These are phyloP conservation scores for Metaphire vulgaris DNA, from an alignment of 1,140 invertebrate species.

Conservation along the genomic window DNA sequence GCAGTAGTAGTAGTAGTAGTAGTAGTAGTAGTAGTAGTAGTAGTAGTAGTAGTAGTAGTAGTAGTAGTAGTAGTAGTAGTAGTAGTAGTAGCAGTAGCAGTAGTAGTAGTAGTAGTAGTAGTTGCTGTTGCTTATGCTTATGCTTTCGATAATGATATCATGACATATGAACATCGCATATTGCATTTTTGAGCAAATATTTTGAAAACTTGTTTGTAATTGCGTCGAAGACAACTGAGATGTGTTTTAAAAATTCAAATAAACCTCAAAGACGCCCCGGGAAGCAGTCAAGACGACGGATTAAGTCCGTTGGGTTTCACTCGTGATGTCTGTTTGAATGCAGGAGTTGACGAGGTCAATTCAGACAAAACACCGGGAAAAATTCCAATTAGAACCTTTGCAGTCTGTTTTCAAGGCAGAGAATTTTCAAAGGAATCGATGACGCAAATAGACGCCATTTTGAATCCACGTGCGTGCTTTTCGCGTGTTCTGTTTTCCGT, in stretches of 20 bases:
- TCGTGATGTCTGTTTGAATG: too few relatives aligned
- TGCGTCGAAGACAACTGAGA: neutral
- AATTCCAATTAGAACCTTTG: too few relatives aligned
- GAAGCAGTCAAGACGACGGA: neutral
- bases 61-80: slow-evolving; percentile 1
- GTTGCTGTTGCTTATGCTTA: neutral
- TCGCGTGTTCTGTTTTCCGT: too few relatives aligned
- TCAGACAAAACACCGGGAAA: too few relatives aligned
- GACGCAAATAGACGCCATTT: too few relatives aligned
- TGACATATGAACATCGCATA: neutral
- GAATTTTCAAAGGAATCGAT: too few relatives aligned
- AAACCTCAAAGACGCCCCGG: neutral
- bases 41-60: slow-evolving; percentile 3
- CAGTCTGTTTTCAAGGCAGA: too few relatives aligned
- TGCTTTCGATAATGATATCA: neutral
- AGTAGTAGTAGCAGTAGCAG: neutral
- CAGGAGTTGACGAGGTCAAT: too few relatives aligned
- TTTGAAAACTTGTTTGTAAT: neutral
- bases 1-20: slow-evolving; percentile 1
- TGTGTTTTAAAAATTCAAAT: neutral
- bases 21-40: slow-evolving; percentile 2
- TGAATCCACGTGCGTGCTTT: too few relatives aligned
- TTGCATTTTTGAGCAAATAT: neutral
- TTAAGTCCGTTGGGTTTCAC: neutral
- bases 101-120: neutral